Base-by-base conservation (phyloP, 37 sponge, comb jelly and placozoan genomes). In the Halisarca cf. caerulea region DNA sequence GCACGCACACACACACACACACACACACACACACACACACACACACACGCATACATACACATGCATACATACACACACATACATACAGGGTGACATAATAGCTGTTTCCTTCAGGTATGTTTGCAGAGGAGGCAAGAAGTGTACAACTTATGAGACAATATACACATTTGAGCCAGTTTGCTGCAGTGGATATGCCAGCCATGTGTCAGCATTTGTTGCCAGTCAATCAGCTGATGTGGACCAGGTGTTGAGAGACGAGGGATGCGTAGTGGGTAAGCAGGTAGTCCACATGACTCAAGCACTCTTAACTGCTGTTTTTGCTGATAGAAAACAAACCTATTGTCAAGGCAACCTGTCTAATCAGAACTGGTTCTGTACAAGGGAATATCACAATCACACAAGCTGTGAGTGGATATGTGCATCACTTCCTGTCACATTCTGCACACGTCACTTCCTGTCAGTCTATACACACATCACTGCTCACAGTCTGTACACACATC, bases 321-420 rank as follows among this genome's bases (percentile, higher is more conserved):
- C 23, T 64, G 14, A n/a, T 55, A 55, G 57, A 55, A 17, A 55
- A 55, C 11, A 62, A 8, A 7, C 23, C 25, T 15, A 24, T 38
- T 40, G 24, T 40, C 42, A 74, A 40, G 42, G 77, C 77, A 21
- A 74, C 77, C 0, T 74, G 77, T 74, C 23, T 74, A 44, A 37
- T 74, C 17, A 42, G 36, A 40, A 44, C 43, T 47, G 51, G 11
- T 1, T 1, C 25, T 74, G 77, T 74, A 3, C 77, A 41, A 40
- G 77, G 77, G 25, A 74, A 74, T 44, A 74, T 74, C 77, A 74
- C 77, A 36, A 43, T 74, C 45, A 74, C 42, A 40, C 77, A 74
- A 7, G 45, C 45, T 17, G 77, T 74, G 24, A 44, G 77, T 74
- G 30, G 27, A 36, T 34, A 28, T 34, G 37, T 11, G 3, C 33